phyloP scores from a whole-genome alignment of 2,113 vertebrate species.

The Sinocyclocheilus anshuiensis region DNA sequence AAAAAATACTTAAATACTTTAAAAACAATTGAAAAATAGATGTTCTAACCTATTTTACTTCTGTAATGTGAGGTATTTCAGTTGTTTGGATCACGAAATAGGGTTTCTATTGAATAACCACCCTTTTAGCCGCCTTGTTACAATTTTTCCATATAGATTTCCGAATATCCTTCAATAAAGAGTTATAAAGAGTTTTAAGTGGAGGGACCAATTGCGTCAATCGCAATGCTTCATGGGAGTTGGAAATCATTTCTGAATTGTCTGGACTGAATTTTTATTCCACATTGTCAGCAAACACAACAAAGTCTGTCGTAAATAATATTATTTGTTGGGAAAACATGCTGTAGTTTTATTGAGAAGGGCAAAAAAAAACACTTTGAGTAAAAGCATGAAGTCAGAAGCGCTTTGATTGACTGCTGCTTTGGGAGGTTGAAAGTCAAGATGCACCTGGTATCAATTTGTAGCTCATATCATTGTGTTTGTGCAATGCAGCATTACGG shows the following conservation, averaged over 20 bases:
- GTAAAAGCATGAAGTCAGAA: constrained; percentile 28
- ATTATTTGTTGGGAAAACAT: constrained; percentile 8
- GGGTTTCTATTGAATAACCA: not conserved
- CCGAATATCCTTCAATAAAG: not conserved
- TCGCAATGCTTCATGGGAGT: not conserved
- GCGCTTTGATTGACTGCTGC: constrained; percentile 20
- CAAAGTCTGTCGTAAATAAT: constrained; percentile 14
- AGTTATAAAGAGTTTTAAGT: not conserved
- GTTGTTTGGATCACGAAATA: not conserved
- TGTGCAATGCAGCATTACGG: constrained; percentile 60
- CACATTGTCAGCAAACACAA: constrained; percentile 2
- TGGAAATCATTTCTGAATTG: not conserved
- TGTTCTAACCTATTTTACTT: not conserved
- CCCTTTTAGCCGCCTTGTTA: not conserved
- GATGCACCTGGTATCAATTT: constrained; percentile 73
- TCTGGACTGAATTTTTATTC: not conserved
- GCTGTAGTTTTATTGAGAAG: constrained; percentile 7
- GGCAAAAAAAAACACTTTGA: not conserved
- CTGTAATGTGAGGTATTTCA: not conserved
- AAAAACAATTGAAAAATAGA: not conserved
- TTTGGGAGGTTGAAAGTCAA: constrained; percentile 46
- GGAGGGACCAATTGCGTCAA: not conserved
- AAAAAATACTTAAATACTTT: not conserved
- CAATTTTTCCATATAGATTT: not conserved
- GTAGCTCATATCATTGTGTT: constrained; percentile 62